phyloP scores from a whole-genome alignment of 2,797 vertebrate genomes.

The Poeciliopsis gracilis region DNA sequence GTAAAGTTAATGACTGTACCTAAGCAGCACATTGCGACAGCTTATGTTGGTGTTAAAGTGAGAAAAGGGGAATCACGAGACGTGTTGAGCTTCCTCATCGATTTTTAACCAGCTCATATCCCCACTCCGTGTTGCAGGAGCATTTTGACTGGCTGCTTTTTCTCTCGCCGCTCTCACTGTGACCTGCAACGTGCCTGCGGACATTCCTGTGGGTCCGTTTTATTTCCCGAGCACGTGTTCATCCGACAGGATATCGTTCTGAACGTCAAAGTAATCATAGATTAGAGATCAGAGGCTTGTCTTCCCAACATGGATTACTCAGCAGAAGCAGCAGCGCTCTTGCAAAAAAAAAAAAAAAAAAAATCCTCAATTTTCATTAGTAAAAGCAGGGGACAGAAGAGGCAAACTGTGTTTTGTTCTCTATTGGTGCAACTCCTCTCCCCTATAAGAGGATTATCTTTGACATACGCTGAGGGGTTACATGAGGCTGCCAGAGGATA shows the following conservation, averaged over 20 bases:
- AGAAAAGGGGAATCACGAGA: neutral
- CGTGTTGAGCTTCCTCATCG: neutral
- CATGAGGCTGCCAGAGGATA: slow-evolving; percentile 69
- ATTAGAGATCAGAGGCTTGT: slow-evolving; percentile 53
- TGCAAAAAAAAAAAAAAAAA: neutral
- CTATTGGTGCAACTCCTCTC: slow-evolving; percentile 59
- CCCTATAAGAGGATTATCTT: slow-evolving; percentile 71
- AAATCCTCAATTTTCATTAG: slow-evolving; percentile 71
- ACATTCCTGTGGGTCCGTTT: slow-evolving; percentile 27
- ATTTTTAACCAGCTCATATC: neutral
- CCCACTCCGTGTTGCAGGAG: neutral
- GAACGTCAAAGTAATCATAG: slow-evolving; percentile 53
- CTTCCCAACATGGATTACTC: slow-evolving; percentile 61
- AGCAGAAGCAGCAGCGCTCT: slow-evolving; percentile 21
- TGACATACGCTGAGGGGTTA: slow-evolving; percentile 67
- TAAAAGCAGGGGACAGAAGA: slow-evolving; percentile 62
- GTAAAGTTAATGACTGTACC: neutral
- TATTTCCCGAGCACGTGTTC: slow-evolving; percentile 50
- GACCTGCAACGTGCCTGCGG: neutral
- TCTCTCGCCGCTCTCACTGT: neutral
- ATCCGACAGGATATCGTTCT: slow-evolving; percentile 13
- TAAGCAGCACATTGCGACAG: neutral
- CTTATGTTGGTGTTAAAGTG: neutral
- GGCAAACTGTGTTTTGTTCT: slow-evolving; percentile 67
- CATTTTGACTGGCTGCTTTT: neutral